phyloP scores from a whole-genome alignment of 53 echinoderm and acorn worm genomes.

The Pentamera pediparva region DNA sequence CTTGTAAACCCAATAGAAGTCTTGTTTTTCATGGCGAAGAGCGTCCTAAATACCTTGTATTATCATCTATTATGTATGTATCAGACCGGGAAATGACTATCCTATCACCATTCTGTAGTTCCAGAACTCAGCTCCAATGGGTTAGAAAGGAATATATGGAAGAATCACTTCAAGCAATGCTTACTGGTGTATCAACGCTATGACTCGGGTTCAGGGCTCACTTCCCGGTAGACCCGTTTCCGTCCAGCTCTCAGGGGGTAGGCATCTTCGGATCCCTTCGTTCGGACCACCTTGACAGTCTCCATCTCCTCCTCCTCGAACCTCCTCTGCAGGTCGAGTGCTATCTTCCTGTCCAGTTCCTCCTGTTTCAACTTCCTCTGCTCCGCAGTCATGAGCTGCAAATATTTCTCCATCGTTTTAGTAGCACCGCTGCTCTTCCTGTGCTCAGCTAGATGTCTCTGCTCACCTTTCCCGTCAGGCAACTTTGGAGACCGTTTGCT shows the following conservation, averaged over 20 bases:
- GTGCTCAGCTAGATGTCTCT: neutral
- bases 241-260: constrained; percentile 56
- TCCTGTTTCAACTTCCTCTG: constrained; percentile 68
- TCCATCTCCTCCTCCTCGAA: constrained; percentile 57
- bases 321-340: constrained; percentile 70
- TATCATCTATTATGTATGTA: too few relatives aligned
- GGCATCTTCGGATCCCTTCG: constrained; percentile 75
- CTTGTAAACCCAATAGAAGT: too few relatives aligned
- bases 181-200: too few relatives aligned
- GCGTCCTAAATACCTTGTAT: too few relatives aligned
- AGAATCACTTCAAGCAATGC: too few relatives aligned
- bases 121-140: too few relatives aligned
- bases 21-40: too few relatives aligned
- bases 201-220: constrained; percentile 3
- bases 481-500: too few relatives aligned
- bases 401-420: constrained; percentile 72
- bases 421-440: constrained; percentile 30
- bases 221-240: constrained; percentile 6
- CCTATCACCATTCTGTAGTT: too few relatives aligned
- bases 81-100: too few relatives aligned
- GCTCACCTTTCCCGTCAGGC: neutral
- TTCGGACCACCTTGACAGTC: constrained; percentile 35
- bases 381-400: constrained; percentile 77
- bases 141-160: too few relatives aligned
- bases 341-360: constrained; percentile 69